These are phyloP conservation scores for Ictalurus furcatus DNA, from an alignment of 2,113 vertebrate species.

Conservation along the genomic window DNA sequence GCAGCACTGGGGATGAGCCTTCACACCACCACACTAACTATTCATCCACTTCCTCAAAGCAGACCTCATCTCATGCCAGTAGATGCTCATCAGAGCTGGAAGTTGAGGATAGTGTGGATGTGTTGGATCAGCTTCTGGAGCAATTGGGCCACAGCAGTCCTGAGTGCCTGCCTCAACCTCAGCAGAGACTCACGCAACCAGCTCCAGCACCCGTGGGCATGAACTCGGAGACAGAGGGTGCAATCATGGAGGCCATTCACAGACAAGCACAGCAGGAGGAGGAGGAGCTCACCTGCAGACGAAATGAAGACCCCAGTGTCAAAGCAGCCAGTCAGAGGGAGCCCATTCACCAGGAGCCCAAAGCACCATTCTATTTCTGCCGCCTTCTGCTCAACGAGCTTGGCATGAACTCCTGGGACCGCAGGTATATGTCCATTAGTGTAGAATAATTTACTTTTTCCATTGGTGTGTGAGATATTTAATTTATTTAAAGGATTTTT, in stretches of 20 bases:
- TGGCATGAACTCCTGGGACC: slow-evolving; percentile 98
- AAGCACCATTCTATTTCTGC: slow-evolving; percentile 94
- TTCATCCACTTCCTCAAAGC: slow-evolving; percentile 24
- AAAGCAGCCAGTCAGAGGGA: slow-evolving; percentile 74
- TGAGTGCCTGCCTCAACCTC: slow-evolving; percentile 86
- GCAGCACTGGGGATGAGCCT: slow-evolving; percentile 38
- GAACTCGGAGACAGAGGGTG: slow-evolving; percentile 81
- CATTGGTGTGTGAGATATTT: neutral
- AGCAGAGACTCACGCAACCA: slow-evolving; percentile 84
- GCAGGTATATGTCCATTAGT: slow-evolving; percentile 77
- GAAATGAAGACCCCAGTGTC: slow-evolving; percentile 68
- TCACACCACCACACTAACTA: slow-evolving; percentile 33
- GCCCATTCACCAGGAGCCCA: slow-evolving; percentile 80
- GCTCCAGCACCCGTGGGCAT: slow-evolving; percentile 82
- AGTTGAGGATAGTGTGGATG: slow-evolving; percentile 79
- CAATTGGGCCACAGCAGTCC: slow-evolving; percentile 85
- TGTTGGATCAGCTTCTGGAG: slow-evolving; percentile 84
- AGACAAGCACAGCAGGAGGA: slow-evolving; percentile 81
- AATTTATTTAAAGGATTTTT: neutral
- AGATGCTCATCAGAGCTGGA: slow-evolving; percentile 47
- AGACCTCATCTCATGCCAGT: slow-evolving; percentile 53
- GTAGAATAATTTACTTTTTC: neutral
- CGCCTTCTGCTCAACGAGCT: slow-evolving; percentile 88
- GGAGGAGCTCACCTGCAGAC: slow-evolving; percentile 72
- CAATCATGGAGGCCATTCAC: slow-evolving; percentile 81